A percentile compares a stretch with the other conserved stretches of the same genome.
Conservation (phyloP, 92 coral and sea anemone genomes). For the Zoanthus solanderi region DNA sequence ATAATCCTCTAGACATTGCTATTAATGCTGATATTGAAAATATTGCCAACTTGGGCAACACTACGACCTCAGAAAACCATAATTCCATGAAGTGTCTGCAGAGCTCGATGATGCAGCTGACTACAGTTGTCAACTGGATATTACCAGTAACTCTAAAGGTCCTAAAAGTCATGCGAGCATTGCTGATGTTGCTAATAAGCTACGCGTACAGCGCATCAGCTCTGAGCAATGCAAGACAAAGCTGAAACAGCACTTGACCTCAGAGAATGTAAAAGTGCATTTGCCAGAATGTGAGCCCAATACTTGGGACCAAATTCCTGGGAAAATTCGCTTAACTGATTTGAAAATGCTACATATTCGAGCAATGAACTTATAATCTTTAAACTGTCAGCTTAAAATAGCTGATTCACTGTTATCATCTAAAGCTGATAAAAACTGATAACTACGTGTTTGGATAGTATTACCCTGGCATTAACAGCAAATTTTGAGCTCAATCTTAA, state of each 20-base stretch:
- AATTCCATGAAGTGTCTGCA: slow-evolving; percentile 11
- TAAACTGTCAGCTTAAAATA: slow-evolving; percentile 57
- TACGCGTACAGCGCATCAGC: slow-evolving; percentile 43
- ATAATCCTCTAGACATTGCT: background rate
- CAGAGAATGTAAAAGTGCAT: slow-evolving; percentile 45
- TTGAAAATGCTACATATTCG: slow-evolving; percentile 28
- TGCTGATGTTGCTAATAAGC: slow-evolving; percentile 49
- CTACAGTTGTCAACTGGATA: slow-evolving; percentile 35
- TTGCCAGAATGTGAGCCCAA: slow-evolving; percentile 46
- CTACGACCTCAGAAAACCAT: slow-evolving; percentile 10
- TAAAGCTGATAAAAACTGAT: slow-evolving; percentile 55
- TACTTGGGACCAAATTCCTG: slow-evolving; percentile 58
- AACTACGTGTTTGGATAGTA: slow-evolving; percentile 62
- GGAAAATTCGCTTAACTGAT: slow-evolving; percentile 32
- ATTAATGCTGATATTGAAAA: slow-evolving; percentile 17
- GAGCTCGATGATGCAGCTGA: slow-evolving; percentile 27
- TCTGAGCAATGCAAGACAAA: slow-evolving; percentile 43
- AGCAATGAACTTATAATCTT: slow-evolving; percentile 42
- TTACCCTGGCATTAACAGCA: slow-evolving; percentile 60
- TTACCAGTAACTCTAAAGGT: slow-evolving; percentile 26
- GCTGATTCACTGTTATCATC: slow-evolving; percentile 46
- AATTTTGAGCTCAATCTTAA: slow-evolving; percentile 53
- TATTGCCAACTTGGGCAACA: slow-evolving; percentile 33
- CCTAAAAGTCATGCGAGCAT: slow-evolving; percentile 32
- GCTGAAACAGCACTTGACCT: slow-evolving; percentile 34